Base-by-base conservation (phyloP, 2,888 invertebrate species). In the Zeuzera pyrina region DNA sequence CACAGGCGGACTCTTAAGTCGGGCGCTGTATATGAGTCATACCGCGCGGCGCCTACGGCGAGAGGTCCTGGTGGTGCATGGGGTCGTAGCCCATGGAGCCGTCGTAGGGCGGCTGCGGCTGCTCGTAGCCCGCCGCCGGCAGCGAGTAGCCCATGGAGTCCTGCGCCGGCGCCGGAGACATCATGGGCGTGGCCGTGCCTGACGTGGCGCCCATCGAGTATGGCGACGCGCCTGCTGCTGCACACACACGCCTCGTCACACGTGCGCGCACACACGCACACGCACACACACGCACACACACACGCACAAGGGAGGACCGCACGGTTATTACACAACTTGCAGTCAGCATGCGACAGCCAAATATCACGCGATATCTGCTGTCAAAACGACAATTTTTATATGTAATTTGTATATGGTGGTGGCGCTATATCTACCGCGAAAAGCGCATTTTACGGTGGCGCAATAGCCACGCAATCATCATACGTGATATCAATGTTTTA, bases 61-160 rank as follows among this genome's bases (percentile, higher is more conserved):
- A 90, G 57, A 91, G 81, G 66, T 91, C 94, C 87, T 95, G 95
- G 76, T 95, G 94, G 76, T 95, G 94, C 91, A 95, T 92, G 51
- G 93, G 93, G 79, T 94, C 94, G 77, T 95, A 95, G 48, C 93
- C 93, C 88, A 94, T 92, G 72, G 93, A 91, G 57, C 92, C 93
- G 74, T 94, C 94, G 76, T 94, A 94, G 45, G 90, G 89, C 51
- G 93, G 91, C 83, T 92, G 91, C 61, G 93, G 93, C 67, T 93
- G 93, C 79, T 95, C 95, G 69, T 94, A 95, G 42, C 94, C 94
- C 90, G 72, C 93, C 62, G 95, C 93, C 42, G 94, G 94, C 89
- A 95, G 92, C 52, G 93, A 92, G 85, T 95, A 95, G 42, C 94
- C 94, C 89, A 95, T 94, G 57, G 93, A 93, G 84, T 95, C 95